Conservation (phyloP, 2,797 vertebrate species). For the Chelonia mydas region DNA sequence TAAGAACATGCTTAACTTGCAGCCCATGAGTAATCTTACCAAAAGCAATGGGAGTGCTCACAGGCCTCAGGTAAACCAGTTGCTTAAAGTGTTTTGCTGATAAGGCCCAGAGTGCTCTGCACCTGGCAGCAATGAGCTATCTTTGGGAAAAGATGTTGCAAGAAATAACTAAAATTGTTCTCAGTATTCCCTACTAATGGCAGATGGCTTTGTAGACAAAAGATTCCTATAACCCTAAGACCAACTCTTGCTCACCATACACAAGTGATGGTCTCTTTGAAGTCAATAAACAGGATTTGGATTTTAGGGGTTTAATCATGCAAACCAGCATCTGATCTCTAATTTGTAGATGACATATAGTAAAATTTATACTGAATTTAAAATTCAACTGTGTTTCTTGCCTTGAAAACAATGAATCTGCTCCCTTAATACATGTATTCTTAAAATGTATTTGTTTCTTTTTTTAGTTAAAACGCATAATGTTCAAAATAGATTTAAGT, state of each 20-base stretch:
- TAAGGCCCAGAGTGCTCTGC: neutral
- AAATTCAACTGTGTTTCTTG: conserved; percentile 17
- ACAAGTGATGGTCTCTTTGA: neutral
- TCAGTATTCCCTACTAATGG: neutral
- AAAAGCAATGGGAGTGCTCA: neutral
- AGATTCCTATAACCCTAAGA: neutral
- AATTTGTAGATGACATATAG: neutral
- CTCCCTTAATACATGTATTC: conserved; percentile 22
- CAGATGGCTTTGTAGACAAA: conserved; percentile 4
- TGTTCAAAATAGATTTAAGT: conserved; percentile 37
- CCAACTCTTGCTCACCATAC: neutral
- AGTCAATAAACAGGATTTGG: neutral
- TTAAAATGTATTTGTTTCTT: conserved; percentile 44
- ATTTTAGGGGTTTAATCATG: neutral
- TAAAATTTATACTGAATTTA: conserved; percentile 1
- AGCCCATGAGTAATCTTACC: neutral
- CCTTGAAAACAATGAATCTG: conserved; percentile 25
- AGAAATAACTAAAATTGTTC: neutral
- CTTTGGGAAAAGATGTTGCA: conserved; percentile 1
- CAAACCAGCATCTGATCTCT: neutral
- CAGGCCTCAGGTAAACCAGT: neutral
- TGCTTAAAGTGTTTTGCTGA: neutral
- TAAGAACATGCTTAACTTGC: neutral
- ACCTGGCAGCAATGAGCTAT: neutral
- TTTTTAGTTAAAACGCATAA: conserved; percentile 20